Percentiles rank a stretch among this genome's conserved stretches.
These are phyloP conservation scores for Periplaneta americana DNA, from an alignment of 1,140 invertebrate genomes.

Conservation along the genomic window DNA sequence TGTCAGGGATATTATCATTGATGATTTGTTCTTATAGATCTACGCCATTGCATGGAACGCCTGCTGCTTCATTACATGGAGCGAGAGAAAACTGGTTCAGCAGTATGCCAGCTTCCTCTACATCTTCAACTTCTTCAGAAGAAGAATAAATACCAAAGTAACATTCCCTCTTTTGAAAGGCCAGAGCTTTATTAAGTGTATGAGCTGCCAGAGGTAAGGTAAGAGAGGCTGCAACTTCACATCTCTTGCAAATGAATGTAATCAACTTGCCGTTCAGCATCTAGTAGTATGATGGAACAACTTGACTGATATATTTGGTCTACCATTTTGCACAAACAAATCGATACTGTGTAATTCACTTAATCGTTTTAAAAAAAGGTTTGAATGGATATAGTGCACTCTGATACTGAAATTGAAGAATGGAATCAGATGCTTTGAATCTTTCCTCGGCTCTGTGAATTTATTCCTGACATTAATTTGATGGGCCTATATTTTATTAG, in stretches of 20 bases:
- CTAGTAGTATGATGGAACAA: background rate
- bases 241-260: too few species aligned
- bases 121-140: slow-evolving; percentile 44
- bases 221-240: background rate
- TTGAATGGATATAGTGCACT: background rate
- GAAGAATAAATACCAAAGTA: slow-evolving; percentile 32
- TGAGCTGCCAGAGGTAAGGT: too few species aligned
- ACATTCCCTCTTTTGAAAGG: background rate
- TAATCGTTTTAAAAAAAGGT: background rate
- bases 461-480: background rate
- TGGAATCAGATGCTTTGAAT: background rate
- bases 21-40: background rate
- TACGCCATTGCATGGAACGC: slow-evolving; percentile 1
- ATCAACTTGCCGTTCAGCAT: background rate
- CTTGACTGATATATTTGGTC: background rate
- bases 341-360: background rate
- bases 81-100: slow-evolving; percentile 59
- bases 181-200: too few species aligned
- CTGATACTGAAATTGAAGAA: background rate
- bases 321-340: background rate
- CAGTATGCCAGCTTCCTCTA: slow-evolving; percentile 51
- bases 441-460: background rate
- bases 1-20: too few species aligned
- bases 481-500: background rate
- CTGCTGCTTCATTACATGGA: slow-evolving; percentile 28